Conservation (phyloP, 1,140 invertebrate genomes). For the Holcopasites calliopsidis region DNA sequence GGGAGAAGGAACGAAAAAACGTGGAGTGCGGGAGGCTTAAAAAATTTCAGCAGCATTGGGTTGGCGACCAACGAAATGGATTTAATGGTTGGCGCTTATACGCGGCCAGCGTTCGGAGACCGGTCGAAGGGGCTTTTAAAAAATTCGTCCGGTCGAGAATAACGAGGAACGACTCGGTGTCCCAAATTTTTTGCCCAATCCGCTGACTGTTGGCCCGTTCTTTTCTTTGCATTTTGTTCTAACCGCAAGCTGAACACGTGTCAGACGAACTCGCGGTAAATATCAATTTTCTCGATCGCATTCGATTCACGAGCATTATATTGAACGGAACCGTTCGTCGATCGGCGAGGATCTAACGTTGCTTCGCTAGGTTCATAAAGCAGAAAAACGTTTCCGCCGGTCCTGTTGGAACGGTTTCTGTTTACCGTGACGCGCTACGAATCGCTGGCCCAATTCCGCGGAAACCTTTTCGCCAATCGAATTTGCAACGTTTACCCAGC, state of each 20-base stretch:
- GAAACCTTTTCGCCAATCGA: slow-evolving; percentile 37
- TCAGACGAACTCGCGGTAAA: too few species aligned
- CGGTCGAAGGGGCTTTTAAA: slow-evolving; percentile 19
- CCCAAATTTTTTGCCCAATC: slow-evolving; percentile 1
- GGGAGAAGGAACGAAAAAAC: not conserved
- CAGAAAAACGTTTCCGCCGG: slow-evolving; percentile 9
- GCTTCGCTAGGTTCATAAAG: not conserved
- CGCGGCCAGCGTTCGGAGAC: slow-evolving; percentile 1
- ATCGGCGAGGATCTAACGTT: not conserved
- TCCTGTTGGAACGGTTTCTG: slow-evolving; percentile 19
- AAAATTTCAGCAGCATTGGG: not conserved
- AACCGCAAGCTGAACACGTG: too few species aligned
- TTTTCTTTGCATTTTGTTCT: too few species aligned
- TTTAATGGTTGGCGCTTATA: slow-evolving; percentile 21
- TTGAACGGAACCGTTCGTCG: not conserved
- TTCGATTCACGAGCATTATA: too few species aligned
- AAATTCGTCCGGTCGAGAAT: slow-evolving; percentile 7
- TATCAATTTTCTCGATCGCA: too few species aligned
- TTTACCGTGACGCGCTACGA: slow-evolving; percentile 22
- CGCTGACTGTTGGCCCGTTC: slow-evolving; percentile 7
- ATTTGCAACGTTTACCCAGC: slow-evolving; percentile 34
- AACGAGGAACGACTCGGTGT: not conserved
- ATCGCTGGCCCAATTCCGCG: slow-evolving; percentile 22
- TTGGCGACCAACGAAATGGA: not conserved
- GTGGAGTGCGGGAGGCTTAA: not conserved